Base-by-base conservation (phyloP, 2,888 invertebrate species). In the Yponomeuta malinellus region DNA sequence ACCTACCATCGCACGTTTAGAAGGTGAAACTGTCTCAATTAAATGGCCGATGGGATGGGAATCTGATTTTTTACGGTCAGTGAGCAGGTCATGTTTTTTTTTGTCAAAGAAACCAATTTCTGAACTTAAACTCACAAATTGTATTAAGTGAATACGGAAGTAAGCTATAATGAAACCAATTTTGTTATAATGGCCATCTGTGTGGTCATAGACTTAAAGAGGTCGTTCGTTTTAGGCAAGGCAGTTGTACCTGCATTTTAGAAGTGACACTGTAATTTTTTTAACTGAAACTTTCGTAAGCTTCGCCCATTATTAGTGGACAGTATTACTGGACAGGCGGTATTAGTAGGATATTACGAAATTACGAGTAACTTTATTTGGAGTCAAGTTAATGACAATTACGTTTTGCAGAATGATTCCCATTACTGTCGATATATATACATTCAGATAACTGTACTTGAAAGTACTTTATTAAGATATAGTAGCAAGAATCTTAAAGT, bases 1-100 rank as follows among this genome's bases (percentile, higher is more conserved):
- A 59, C 5, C 52, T 59, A 59, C 5, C 52, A 59, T 59, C 52
- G 52, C 15, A 59, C 52, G 10, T 52, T 12, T 59, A 8, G 52
- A 33, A 68, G 48, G 15, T 43, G 48, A 37, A 68, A 48, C 37
- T 68, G 23, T 68, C 68, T 48, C 37, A 33, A 68, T 68, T 68
- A 48, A 37, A 33, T n/a, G 48, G 37, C n/a, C 29, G 15, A 12
- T 68, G 33, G 68, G 15, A 68, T 68, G 68, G 68, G 68, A 68
- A 37, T 68, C 15, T 68, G 48, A 12, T 68, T 68, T 67, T 65
- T 65, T 65, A 12, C 52, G 52, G 52, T 59, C 15, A 12, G 15
- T 29, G 65, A 65, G 29, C 65, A 65, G 31, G 65, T 65, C 33
- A 59, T 10, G 33, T n/a, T 65, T 65, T 33, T 23, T 65, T 64